A percentile compares a stretch with the other conserved stretches of the same genome.
These are phyloP conservation scores for Drosophila busckii DNA, from an alignment of 1,140 invertebrate species.

Conservation along the genomic window DNA sequence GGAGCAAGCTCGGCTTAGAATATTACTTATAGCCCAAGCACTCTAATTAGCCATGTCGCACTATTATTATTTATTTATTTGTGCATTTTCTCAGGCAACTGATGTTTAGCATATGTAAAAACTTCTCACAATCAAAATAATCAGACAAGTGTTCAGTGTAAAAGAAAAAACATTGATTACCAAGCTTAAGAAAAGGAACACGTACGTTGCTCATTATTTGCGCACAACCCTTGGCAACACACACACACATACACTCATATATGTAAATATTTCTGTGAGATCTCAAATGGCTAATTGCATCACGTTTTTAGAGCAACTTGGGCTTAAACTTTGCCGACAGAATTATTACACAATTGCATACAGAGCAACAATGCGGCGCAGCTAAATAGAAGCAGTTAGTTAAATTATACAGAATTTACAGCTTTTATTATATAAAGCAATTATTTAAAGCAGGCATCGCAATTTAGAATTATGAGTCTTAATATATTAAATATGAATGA, in stretches of 20 bases:
- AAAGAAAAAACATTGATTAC: conserved; percentile 50
- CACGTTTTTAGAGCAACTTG: conserved; percentile 50
- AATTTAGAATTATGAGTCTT: too few relatives aligned
- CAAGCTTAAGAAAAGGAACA: conserved; percentile 27
- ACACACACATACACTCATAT: too few relatives aligned
- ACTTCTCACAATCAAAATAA: conserved; percentile 44
- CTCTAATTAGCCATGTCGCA: too few relatives aligned
- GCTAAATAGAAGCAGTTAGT: too few relatives aligned
- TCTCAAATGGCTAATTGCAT: conserved; percentile 41
- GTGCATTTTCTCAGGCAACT: conserved; percentile 17
- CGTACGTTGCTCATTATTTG: conserved; percentile 52
- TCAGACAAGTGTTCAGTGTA: conserved; percentile 13
- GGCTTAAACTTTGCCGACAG: conserved; percentile 33
- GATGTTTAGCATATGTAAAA: conserved; percentile 15
- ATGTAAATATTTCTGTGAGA: neutral
- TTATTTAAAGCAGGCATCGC: too few relatives aligned
- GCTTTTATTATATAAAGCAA: too few relatives aligned
- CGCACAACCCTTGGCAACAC: too few relatives aligned
- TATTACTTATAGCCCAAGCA: too few relatives aligned
- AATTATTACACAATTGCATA: conserved; percentile 51
- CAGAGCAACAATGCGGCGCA: conserved; percentile 2
- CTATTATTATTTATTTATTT: conserved; percentile 7
- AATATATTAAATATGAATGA: too few relatives aligned
- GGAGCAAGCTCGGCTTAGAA: conserved; percentile 25
- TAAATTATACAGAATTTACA: too few relatives aligned